These are phyloP conservation scores for Dinomys branickii DNA, from an alignment of 2,113 vertebrate species.

Conservation along the genomic window DNA sequence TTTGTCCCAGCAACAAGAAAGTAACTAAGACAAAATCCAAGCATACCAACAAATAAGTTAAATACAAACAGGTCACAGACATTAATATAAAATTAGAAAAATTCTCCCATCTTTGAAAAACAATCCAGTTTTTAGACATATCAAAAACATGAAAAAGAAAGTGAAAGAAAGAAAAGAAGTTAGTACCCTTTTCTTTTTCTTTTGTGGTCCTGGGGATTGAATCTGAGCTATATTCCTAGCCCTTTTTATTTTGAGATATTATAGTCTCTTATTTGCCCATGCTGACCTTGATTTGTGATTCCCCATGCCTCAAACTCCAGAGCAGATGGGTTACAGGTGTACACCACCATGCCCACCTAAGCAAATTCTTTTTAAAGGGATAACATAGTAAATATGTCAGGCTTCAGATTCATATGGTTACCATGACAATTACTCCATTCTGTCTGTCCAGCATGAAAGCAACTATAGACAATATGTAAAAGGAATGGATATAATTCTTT, in stretches of 20 bases:
- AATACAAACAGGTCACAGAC: not conserved
- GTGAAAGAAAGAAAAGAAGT: not conserved
- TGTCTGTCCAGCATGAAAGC: not conserved
- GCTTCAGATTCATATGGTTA: not conserved
- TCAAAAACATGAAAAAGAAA: not conserved
- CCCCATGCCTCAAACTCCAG: not conserved
- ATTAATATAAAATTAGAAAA: not conserved
- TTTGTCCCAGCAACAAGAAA: not conserved
- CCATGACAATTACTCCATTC: not conserved
- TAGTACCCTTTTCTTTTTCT: not conserved
- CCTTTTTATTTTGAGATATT: not conserved
- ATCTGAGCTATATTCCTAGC: not conserved
- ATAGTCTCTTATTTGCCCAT: not conserved
- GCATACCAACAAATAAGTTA: not conserved
- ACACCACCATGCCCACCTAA: not conserved
- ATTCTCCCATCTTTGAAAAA: not conserved
- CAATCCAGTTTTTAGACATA: not conserved
- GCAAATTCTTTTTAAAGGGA: not conserved
- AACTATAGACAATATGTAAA: not conserved
- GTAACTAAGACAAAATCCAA: not conserved
- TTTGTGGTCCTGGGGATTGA: not conserved
- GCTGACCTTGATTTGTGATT: not conserved
- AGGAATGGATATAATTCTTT: too few relatives aligned
- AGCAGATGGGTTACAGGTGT: not conserved
- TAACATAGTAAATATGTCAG: not conserved